Percentiles rank a stretch among this genome's conserved stretches.
Evolutionary conservation across 1,140 invertebrate genomes (phyloP).

Genomic region (Stegodyphus dumicola): DNA sequence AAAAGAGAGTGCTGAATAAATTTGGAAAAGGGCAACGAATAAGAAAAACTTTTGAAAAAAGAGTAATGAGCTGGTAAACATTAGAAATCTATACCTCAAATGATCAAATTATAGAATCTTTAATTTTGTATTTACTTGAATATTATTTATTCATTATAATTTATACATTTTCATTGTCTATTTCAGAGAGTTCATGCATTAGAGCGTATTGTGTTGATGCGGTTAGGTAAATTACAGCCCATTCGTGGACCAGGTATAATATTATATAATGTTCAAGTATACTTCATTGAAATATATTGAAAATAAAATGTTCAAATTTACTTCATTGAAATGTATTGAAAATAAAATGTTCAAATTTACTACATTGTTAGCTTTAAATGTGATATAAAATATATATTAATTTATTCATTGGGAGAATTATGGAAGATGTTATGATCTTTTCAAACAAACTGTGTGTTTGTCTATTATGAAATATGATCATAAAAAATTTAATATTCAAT

Average conservation of each 20-base stretch:
- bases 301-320: not conserved
- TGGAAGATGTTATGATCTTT: not conserved
- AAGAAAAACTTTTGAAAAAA: too few relatives aligned
- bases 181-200: constrained; percentile 43
- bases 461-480: too few relatives aligned
- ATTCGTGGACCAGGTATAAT: constrained; percentile 39
- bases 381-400: not conserved
- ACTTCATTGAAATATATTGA: not conserved
- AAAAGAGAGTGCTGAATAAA: too few relatives aligned
- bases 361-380: not conserved
- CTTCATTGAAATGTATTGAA: not conserved
- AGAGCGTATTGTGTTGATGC: constrained; percentile 27
- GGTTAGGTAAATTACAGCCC: constrained; percentile 40
- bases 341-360: not conserved
- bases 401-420: too few relatives aligned
- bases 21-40: too few relatives aligned
- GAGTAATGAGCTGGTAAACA: too few relatives aligned
- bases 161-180: not conserved
- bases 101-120: too few relatives aligned
- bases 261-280: not conserved
- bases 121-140: too few relatives aligned
- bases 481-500: too few relatives aligned
- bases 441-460: not conserved
- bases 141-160: not conserved
- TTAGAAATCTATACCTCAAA: too few relatives aligned